Percentiles rank a stretch among this genome's conserved stretches.
Evolutionary conservation across 2,888 invertebrate species (phyloP).

Genomic region (Diarsia brunnea): DNA sequence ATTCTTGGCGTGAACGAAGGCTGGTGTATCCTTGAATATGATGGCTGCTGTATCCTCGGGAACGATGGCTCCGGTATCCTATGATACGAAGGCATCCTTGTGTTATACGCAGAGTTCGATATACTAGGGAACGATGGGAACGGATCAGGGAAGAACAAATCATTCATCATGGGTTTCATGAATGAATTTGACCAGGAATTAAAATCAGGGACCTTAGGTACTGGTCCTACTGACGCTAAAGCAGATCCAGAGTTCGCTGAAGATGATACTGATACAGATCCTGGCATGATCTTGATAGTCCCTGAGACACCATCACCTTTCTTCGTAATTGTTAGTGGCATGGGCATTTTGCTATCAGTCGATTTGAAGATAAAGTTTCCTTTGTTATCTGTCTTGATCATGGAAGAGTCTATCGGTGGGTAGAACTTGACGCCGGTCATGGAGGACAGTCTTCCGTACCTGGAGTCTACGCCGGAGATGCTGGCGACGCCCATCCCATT

Average conservation of each 20-base stretch:
- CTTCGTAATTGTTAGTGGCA: slow-evolving; percentile 73
- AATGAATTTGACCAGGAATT: slow-evolving; percentile 61
- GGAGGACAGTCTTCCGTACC: slow-evolving; percentile 79
- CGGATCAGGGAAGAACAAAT: slow-evolving; percentile 63
- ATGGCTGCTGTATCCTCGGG: slow-evolving; percentile 59
- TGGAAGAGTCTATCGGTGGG: slow-evolving; percentile 66
- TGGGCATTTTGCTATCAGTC: slow-evolving; percentile 59
- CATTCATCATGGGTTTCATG: slow-evolving; percentile 62
- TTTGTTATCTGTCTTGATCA: slow-evolving; percentile 62
- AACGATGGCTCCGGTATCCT: slow-evolving; percentile 41
- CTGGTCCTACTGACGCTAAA: slow-evolving; percentile 51
- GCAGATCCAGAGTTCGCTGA: slow-evolving; percentile 71
- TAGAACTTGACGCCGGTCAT: slow-evolving; percentile 77
- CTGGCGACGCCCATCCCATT: slow-evolving; percentile 77
- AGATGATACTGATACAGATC: slow-evolving; percentile 77
- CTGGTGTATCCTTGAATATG: slow-evolving; percentile 65
- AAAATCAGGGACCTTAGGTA: slow-evolving; percentile 45
- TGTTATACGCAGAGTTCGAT: slow-evolving; percentile 59
- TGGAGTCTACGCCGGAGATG: slow-evolving; percentile 76
- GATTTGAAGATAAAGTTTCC: slow-evolving; percentile 60
- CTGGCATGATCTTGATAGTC: slow-evolving; percentile 76
- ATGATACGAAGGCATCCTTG: slow-evolving; percentile 69
- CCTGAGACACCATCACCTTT: slow-evolving; percentile 76
- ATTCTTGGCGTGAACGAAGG: slow-evolving; percentile 70
- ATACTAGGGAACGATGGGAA: slow-evolving; percentile 68